A percentile compares a stretch with the other conserved stretches of the same genome.
Conservation (phyloP, 2,888 invertebrate genomes). For the Tyria jacobaeae region DNA sequence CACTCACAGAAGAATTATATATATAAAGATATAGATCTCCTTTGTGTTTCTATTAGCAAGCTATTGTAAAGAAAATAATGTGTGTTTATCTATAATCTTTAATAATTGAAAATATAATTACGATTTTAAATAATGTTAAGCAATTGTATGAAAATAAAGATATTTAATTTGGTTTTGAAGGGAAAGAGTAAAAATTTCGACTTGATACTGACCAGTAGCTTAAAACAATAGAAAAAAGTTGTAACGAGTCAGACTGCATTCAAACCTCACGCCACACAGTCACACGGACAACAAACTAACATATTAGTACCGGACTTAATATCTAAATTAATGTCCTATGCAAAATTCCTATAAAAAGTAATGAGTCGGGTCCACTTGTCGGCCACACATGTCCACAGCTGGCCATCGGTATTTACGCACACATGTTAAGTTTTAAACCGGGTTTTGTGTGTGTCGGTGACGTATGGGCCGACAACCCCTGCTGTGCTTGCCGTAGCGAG, state of each 20-base stretch:
- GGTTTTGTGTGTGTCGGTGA: constrained; percentile 51
- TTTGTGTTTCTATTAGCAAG: too few relatives aligned
- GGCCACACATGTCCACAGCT: constrained; percentile 54
- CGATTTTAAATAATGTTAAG: too few relatives aligned
- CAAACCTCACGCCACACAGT: neutral
- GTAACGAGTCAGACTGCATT: neutral
- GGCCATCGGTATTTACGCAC: constrained; percentile 56
- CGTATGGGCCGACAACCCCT: constrained; percentile 68
- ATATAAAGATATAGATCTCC: too few relatives aligned
- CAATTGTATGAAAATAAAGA: too few relatives aligned
- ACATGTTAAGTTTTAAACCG: constrained; percentile 23
- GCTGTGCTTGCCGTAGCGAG: constrained; percentile 63
- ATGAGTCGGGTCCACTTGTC: constrained; percentile 50
- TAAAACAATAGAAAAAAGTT: too few relatives aligned
- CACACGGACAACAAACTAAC: neutral
- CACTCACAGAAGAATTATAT: too few relatives aligned
- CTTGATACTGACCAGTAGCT: too few relatives aligned
- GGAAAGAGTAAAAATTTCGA: too few relatives aligned
- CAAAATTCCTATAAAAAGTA: constrained; percentile 39
- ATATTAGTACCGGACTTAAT: constrained; percentile 5
- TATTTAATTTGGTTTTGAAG: too few relatives aligned
- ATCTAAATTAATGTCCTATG: constrained; percentile 20
- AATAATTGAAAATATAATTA: too few relatives aligned
- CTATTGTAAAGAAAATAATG: too few relatives aligned
- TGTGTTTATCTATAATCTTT: too few relatives aligned